phyloP scores from a whole-genome alignment of 1,140 invertebrate genomes.

The Caerostris darwini region DNA sequence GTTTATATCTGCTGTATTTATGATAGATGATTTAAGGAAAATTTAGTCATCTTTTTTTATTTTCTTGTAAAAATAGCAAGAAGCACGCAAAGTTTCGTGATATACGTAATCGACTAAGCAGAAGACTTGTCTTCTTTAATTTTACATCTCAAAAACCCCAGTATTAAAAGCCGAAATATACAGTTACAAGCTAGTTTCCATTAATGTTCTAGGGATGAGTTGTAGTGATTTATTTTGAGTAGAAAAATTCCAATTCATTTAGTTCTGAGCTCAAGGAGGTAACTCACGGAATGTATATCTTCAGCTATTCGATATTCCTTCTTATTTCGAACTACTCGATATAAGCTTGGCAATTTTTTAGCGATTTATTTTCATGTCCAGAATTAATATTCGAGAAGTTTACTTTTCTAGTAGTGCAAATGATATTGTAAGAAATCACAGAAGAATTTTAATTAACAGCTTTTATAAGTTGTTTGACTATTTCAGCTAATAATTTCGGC shows the following conservation, averaged over 20 bases:
- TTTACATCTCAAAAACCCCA: not conserved
- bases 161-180: not conserved
- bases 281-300: not conserved
- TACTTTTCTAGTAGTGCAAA: no score
- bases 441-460: no score
- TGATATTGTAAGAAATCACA: no score
- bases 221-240: not conserved
- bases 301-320: not conserved
- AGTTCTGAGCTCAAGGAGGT: not conserved
- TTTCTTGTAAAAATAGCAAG: not conserved
- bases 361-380: not conserved
- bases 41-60: not conserved
- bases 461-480: no score
- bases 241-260: not conserved
- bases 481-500: no score
- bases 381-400: not conserved
- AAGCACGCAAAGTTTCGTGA: constrained; percentile 3
- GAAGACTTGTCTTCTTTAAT: not conserved
- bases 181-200: constrained; percentile 5
- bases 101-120: not conserved
- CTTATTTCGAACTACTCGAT: not conserved
- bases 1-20: not conserved
- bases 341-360: not conserved
- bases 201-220: not conserved
- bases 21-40: not conserved